A percentile compares a stretch with the other conserved stretches of the same genome.
Conservation (phyloP, 2,797 vertebrate species). For the Megaceryle alcyon region DNA sequence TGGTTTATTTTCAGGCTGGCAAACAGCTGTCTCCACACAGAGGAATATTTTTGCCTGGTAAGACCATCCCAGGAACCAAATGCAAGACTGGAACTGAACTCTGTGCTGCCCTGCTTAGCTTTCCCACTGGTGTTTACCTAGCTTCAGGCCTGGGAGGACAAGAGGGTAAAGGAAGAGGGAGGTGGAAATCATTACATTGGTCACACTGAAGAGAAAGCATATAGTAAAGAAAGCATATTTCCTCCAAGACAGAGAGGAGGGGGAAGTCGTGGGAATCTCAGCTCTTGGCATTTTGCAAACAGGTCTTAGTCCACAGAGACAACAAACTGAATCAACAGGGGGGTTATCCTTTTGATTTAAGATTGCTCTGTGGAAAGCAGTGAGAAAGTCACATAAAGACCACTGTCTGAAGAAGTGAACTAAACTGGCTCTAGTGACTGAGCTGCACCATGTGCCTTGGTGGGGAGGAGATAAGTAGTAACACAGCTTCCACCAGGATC, state of each 20-base stretch:
- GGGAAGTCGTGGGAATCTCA: not conserved
- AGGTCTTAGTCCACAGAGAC: not conserved
- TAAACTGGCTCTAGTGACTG: not conserved
- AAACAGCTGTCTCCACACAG: not conserved
- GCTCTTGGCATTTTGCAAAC: not conserved
- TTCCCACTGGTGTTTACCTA: not conserved
- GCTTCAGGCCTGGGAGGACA: not conserved
- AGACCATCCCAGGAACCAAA: not conserved
- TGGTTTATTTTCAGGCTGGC: not conserved
- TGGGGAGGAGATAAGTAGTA: not conserved
- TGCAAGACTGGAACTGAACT: not conserved
- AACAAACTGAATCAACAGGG: not conserved
- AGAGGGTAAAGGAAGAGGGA: not conserved
- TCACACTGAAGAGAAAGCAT: not conserved
- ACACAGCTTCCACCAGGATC: not conserved
- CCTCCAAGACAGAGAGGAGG: not conserved
- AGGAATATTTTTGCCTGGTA: not conserved
- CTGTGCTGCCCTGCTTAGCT: not conserved
- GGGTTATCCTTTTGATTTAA: not conserved
- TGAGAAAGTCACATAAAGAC: not conserved
- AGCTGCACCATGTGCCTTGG: not conserved
- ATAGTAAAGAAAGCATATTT: not conserved
- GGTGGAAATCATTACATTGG: conserved; percentile 27
- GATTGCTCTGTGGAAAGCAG: not conserved
- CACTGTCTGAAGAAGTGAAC: not conserved